Conservation (phyloP, 2,113 vertebrate genomes). For the Xenopus borealis region DNA sequence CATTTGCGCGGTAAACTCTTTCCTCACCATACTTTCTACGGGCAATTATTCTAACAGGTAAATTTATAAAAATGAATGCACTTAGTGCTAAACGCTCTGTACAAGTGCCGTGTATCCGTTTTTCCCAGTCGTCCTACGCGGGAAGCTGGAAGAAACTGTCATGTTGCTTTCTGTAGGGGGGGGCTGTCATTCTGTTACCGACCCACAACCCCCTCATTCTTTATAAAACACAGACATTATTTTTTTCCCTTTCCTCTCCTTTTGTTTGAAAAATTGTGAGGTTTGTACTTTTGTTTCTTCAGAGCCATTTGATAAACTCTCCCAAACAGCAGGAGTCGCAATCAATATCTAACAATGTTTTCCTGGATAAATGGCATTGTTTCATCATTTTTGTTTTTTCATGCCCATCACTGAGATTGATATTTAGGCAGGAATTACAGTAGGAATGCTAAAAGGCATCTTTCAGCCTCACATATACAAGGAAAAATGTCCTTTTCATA, state of each 20-base stretch:
- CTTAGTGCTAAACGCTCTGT: conserved; percentile 16
- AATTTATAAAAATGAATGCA: conserved; percentile 29
- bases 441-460: too few relatives aligned
- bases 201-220: conserved; percentile 20
- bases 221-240: conserved; percentile 7
- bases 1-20: conserved; percentile 4
- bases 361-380: too few relatives aligned
- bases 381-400: too few relatives aligned
- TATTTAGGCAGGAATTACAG: too few relatives aligned
- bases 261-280: too few relatives aligned
- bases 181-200: conserved; percentile 9
- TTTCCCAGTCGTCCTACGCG: conserved; percentile 18
- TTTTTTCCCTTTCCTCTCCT: conserved; percentile 1
- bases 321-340: too few relatives aligned
- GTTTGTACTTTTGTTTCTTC: too few relatives aligned
- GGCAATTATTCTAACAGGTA: conserved; percentile 28
- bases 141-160: conserved; percentile 15
- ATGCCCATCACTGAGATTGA: too few relatives aligned
- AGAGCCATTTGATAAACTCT: too few relatives aligned
- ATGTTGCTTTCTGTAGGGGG: conserved; percentile 6
- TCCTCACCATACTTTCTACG: conserved; percentile 9
- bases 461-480: too few relatives aligned
- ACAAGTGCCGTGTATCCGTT: conserved; percentile 28
- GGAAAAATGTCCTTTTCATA: too few relatives aligned
- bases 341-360: too few relatives aligned